Percentiles rank a stretch among this genome's conserved stretches.
Conservation (phyloP, 2,888 invertebrate genomes). For the Portevinia maculata region DNA sequence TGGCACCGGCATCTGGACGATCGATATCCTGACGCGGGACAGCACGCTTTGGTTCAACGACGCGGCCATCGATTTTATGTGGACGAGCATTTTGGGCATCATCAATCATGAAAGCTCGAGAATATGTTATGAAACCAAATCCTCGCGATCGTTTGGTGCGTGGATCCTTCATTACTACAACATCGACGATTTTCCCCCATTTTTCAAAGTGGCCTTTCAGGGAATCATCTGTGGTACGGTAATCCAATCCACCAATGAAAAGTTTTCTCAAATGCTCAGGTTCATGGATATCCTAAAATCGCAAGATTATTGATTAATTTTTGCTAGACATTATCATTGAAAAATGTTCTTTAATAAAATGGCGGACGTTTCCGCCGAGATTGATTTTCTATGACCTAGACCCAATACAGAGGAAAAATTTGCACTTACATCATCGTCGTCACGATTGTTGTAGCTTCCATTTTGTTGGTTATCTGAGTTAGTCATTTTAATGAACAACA, state of each 20-base stretch:
- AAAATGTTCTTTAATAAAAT: constrained; percentile 75
- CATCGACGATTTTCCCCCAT: constrained; percentile 98
- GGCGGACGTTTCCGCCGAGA: constrained; percentile 75
- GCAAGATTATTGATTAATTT: neutral
- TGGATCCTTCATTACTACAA: constrained; percentile 98
- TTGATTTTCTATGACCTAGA: constrained; percentile 17
- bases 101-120: constrained; percentile 97
- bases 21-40: constrained; percentile 96
- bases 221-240: constrained; percentile 95
- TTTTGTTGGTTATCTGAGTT: constrained; percentile 77
- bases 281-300: constrained; percentile 80
- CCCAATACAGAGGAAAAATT: neutral
- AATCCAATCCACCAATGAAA: constrained; percentile 97
- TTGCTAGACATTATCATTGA: neutral
- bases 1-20: constrained; percentile 95
- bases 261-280: constrained; percentile 93
- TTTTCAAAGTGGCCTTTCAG: constrained; percentile 96
- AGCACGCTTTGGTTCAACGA: constrained; percentile 98
- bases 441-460: constrained; percentile 78
- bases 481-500: constrained; percentile 74
- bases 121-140: constrained; percentile 99
- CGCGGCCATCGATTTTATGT: constrained; percentile 95
- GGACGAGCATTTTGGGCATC: constrained; percentile 95
- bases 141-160: constrained; percentile 97
- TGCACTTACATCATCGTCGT: constrained; percentile 79